Base-by-base conservation (phyloP, 1,140 invertebrate genomes). In the Aphidius ervi region DNA sequence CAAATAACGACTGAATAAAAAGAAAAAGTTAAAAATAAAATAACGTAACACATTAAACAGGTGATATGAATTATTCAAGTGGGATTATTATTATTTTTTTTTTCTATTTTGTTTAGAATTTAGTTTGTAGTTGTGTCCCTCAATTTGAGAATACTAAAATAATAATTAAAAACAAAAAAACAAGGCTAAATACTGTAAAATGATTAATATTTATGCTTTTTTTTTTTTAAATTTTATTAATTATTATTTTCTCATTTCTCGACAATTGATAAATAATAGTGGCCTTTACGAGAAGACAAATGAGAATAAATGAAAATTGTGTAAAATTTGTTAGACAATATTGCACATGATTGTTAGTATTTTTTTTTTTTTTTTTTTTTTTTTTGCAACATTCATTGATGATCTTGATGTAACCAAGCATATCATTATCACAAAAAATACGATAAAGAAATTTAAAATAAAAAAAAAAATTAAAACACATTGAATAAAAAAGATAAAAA, bases 1-100 rank as follows among this genome's bases (percentile, higher is more conserved):
- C 67, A 70, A 73, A 72, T 69, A 68, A 69, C 65, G 68, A 70
- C 71, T 70, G 68, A 72, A 69, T 69, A 67, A 48, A 67, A 59
- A 63, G 53, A 63, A 65, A 16, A 63, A 67, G 65, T 55, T 43
- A 62, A 69, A 68, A 62, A 56, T 63, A 42, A 42, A 63, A 68
- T 67, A 59, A 52, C 3, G 23, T 23, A 23, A 31, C 4, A 31
- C 23, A 31, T 31, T 31, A 16, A 16, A 3, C 23, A 31, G 23
- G 23, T 31, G 23, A 31, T 31, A 31, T 31, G 40, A 54, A 20
- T 49, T 53, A 40, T 56, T 52, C 46, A 57, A n/a, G 20, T 58
- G 16, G 42, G 40, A 45, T 46, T 43, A 40, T 45, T 31, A 56
- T 47, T 56, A 45, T 55, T 61, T 55, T 61, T 57, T 57, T 54